These are phyloP conservation scores for Onchidella celtica DNA, from an alignment of 2,888 invertebrate species.

Conservation along the genomic window DNA sequence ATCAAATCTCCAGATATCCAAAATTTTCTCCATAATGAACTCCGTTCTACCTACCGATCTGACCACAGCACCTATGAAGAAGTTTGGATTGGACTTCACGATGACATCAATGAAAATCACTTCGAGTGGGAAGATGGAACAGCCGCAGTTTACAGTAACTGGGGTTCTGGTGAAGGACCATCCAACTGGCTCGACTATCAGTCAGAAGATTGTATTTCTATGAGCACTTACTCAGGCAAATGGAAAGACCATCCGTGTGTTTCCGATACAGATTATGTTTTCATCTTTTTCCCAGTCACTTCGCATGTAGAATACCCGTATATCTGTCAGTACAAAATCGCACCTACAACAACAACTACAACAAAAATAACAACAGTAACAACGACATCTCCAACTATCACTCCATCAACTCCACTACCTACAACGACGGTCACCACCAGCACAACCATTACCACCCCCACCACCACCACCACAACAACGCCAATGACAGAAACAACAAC, in stretches of 20 bases:
- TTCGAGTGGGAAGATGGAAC: background rate
- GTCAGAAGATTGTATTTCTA: background rate
- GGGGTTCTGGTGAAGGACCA: background rate
- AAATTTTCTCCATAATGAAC: background rate
- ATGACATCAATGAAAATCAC: background rate
- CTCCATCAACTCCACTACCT: background rate
- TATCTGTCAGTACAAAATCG: constrained; percentile 6
- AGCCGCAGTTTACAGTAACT: background rate
- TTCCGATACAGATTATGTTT: background rate
- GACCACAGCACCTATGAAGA: background rate
- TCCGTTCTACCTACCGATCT: background rate
- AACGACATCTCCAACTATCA: background rate
- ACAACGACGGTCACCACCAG: background rate
- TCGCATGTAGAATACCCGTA: background rate
- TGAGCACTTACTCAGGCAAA: background rate
- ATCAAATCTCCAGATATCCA: background rate
- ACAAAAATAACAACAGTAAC: background rate
- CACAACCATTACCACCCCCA: background rate
- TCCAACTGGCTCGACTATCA: background rate
- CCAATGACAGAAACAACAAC: background rate
- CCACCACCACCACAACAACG: background rate
- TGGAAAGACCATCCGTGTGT: background rate
- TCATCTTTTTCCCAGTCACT: background rate
- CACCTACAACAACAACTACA: background rate
- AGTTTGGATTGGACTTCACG: background rate